Evolutionary conservation across 2,888 invertebrate genomes (phyloP).

Genomic region (Sphecodes monilicornis): DNA sequence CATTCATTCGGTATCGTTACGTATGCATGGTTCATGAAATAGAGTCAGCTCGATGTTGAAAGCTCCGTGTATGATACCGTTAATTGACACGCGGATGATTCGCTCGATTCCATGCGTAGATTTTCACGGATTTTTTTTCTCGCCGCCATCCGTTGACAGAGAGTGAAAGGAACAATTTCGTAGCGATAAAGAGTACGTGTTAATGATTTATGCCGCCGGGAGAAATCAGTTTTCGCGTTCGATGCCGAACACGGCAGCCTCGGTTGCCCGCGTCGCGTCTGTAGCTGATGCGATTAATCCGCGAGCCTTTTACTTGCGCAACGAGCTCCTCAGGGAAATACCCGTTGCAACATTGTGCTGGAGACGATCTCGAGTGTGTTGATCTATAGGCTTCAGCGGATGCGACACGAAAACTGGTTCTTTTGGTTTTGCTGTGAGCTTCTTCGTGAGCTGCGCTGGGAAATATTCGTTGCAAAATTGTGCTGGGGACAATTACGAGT

Average conservation of each 20-base stretch:
- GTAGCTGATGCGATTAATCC: slow-evolving; percentile 27
- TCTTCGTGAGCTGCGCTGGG: no score
- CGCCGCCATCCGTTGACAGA: neutral
- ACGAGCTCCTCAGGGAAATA: slow-evolving; percentile 20
- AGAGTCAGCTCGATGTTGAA: slow-evolving; percentile 14
- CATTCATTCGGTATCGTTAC: slow-evolving; percentile 1
- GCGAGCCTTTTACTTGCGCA: slow-evolving; percentile 34
- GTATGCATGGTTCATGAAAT: slow-evolving; percentile 6
- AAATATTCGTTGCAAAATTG: no score
- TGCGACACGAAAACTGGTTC: neutral
- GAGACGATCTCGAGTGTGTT: slow-evolving; percentile 10
- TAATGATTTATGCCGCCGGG: slow-evolving; percentile 6
- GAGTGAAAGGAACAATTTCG: slow-evolving; percentile 9
- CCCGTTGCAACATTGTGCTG: slow-evolving; percentile 40
- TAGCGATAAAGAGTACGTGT: neutral
- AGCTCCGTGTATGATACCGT: slow-evolving; percentile 14
- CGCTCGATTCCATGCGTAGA: neutral
- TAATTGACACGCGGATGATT: slow-evolving; percentile 31
- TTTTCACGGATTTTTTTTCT: neutral
- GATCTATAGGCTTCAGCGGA: slow-evolving; percentile 26
- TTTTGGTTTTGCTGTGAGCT: neutral
- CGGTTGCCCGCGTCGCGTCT: neutral
- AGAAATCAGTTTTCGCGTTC: neutral
- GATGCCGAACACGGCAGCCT: neutral
- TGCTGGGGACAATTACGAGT: no score